Conservation (phyloP, 2,113 vertebrate genomes). For the Phoenicopterus ruber region DNA sequence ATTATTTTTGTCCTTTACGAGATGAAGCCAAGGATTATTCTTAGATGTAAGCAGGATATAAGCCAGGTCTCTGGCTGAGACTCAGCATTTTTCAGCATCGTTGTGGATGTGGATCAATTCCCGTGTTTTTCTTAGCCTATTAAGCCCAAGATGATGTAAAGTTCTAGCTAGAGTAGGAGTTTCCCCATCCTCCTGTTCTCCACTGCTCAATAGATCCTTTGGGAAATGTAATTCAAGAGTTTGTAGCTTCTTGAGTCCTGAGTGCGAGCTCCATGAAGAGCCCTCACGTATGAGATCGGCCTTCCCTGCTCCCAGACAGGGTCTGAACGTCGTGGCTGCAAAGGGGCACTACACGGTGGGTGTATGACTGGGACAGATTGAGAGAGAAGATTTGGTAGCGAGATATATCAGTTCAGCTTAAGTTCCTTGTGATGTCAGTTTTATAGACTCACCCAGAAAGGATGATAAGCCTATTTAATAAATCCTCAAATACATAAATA, state of each 20-base stretch:
- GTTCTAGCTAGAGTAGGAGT: neutral
- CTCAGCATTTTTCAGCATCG: neutral
- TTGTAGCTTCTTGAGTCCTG: neutral
- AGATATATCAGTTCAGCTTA: neutral
- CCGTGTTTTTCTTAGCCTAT: neutral
- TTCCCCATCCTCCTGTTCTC: neutral
- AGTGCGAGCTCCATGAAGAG: neutral
- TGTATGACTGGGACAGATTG: neutral
- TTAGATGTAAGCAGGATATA: neutral
- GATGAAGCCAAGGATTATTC: neutral
- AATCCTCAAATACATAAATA: constrained; percentile 22
- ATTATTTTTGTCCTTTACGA: neutral
- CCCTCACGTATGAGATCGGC: neutral
- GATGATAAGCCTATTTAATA: constrained; percentile 16
- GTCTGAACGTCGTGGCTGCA: neutral
- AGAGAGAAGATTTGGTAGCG: neutral
- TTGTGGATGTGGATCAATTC: neutral
- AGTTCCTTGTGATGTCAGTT: neutral
- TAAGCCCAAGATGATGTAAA: neutral
- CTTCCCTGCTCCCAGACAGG: neutral
- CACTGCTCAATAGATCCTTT: neutral
- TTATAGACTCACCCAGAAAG: neutral
- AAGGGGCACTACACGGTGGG: neutral
- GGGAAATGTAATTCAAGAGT: neutral
- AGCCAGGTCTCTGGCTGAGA: neutral